Conservation (phyloP, 2,797 vertebrate species). For the Simalia tracyae region DNA sequence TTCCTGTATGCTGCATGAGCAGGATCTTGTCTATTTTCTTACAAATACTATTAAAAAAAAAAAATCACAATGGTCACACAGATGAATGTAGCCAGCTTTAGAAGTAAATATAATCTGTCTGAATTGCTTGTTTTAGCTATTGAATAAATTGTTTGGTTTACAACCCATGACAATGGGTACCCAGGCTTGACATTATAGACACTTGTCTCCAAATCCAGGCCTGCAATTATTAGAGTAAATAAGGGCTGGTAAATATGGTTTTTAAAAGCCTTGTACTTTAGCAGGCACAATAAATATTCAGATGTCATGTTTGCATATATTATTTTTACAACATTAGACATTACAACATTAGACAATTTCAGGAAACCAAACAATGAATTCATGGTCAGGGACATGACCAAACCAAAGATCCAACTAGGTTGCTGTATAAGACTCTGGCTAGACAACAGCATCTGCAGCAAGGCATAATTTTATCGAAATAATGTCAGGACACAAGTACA, state of each 20-base stretch:
- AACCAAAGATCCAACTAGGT: neutral
- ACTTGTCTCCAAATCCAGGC: neutral
- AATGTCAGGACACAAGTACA: neutral
- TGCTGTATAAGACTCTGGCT: neutral
- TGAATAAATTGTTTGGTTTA: neutral
- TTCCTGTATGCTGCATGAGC: neutral
- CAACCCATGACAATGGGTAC: neutral
- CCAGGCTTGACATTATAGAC: neutral
- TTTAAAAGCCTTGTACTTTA: neutral
- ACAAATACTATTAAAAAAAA: neutral
- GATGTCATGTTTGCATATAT: neutral
- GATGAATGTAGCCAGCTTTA: neutral
- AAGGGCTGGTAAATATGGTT: neutral
- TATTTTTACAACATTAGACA: neutral
- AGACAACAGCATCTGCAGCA: neutral
- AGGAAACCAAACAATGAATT: neutral
- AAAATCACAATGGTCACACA: too few species aligned
- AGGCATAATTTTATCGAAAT: neutral
- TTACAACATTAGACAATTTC: neutral
- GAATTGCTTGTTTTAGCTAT: neutral
- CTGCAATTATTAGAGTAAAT: neutral
- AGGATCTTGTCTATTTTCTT: neutral
- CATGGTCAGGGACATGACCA: neutral
- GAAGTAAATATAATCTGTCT: neutral
- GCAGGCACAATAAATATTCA: neutral